phyloP scores from a whole-genome alignment of 2,888 invertebrate species.

The Phlogophora meticulosa region DNA sequence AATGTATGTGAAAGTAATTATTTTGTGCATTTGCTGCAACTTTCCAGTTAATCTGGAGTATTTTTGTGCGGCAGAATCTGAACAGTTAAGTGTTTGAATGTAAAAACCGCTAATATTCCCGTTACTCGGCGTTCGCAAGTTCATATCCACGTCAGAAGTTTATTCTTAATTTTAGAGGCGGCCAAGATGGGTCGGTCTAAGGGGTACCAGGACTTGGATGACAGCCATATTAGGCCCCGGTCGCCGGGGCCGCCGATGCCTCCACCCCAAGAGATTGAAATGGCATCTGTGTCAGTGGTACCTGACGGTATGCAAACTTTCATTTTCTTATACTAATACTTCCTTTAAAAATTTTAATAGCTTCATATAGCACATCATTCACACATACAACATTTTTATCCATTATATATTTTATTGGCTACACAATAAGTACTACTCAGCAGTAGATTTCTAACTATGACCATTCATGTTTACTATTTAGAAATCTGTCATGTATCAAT shows the following conservation, averaged over 20 bases:
- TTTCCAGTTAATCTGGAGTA: slow-evolving; percentile 5
- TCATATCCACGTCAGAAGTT: slow-evolving; percentile 81
- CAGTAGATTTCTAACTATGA: neutral
- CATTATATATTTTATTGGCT: neutral
- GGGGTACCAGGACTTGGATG: slow-evolving; percentile 92
- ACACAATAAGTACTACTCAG: neutral
- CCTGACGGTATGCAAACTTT: slow-evolving; percentile 92
- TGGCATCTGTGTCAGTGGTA: slow-evolving; percentile 95
- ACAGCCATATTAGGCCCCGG: slow-evolving; percentile 80
- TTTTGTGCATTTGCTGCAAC: slow-evolving; percentile 16
- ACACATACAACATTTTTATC: slow-evolving; percentile 24
- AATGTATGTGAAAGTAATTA: slow-evolving; percentile 47
- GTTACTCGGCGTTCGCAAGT: slow-evolving; percentile 72
- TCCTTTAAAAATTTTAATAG: slow-evolving; percentile 11
- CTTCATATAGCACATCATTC: neutral
- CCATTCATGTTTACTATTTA: slow-evolving; percentile 43
- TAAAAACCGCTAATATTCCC: slow-evolving; percentile 71
- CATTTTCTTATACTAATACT: slow-evolving; percentile 21
- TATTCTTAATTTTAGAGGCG: slow-evolving; percentile 53
- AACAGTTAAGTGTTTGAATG: slow-evolving; percentile 39
- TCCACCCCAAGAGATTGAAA: slow-evolving; percentile 93
- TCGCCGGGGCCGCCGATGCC: slow-evolving; percentile 86
- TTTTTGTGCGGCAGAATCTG: slow-evolving; percentile 13
- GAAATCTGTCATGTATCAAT: slow-evolving; percentile 47
- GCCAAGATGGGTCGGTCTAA: slow-evolving; percentile 89